Evolutionary conservation across 2,113 vertebrate species (phyloP).

Genomic region (Cisticola juncidis): DNA sequence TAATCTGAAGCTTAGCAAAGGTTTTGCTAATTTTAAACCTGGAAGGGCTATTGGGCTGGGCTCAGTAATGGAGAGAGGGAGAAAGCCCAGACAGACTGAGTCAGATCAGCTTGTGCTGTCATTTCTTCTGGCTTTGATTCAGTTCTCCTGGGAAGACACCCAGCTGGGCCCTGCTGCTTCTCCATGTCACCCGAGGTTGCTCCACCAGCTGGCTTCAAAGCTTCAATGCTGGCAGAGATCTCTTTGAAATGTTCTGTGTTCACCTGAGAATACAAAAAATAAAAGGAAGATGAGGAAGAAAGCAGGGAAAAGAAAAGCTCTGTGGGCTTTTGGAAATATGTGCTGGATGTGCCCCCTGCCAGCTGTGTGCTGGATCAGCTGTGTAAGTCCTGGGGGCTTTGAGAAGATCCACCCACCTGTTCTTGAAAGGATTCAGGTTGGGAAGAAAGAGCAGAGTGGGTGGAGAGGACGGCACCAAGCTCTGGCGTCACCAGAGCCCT

Average conservation of each 20-base stretch:
- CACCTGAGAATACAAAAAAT: background rate
- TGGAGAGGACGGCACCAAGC: background rate
- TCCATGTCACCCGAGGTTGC: background rate
- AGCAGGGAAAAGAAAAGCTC: background rate
- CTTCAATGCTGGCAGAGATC: background rate
- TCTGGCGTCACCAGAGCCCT: background rate
- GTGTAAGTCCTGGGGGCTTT: background rate
- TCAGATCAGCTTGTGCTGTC: background rate
- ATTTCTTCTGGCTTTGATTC: slow-evolving; percentile 36
- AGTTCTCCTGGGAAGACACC: background rate
- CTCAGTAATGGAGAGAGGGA: background rate
- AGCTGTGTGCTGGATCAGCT: background rate
- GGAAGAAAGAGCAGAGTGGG: background rate
- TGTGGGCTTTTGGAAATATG: background rate
- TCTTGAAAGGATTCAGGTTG: background rate
- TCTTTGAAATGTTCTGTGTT: slow-evolving; percentile 21
- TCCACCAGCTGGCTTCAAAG: slow-evolving; percentile 45
- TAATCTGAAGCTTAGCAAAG: slow-evolving; percentile 34
- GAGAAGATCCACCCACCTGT: background rate
- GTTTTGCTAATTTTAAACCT: slow-evolving; percentile 35
- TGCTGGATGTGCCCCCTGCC: background rate
- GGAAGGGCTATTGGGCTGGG: background rate
- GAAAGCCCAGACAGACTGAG: background rate
- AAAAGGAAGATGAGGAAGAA: background rate
- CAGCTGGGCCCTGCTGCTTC: background rate